Evolutionary conservation across 1,140 invertebrate species (phyloP), one percentile per base, ranked within the genome.

Genomic region (Lepidurus couesii): DNA sequence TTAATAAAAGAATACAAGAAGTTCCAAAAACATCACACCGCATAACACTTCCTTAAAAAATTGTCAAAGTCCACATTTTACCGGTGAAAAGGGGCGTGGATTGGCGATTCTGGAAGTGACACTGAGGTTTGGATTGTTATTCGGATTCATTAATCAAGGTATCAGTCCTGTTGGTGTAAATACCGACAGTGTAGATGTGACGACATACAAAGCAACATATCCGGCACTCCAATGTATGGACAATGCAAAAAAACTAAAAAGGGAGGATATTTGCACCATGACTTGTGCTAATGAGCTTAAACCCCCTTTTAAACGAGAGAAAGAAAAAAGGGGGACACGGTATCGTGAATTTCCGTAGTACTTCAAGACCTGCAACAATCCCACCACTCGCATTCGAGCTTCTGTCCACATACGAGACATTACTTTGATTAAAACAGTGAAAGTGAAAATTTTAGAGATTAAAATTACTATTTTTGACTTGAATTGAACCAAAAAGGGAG

Each of bases 261-360:
- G 53, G 53, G 13, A 65, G 53, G 53, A 65, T 65, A n/a, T 65
- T 65, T 65, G 53, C 21, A 65, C 16, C 53, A 65, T 65, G 53
- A 65, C 53, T 65, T 65, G 53, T 21, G 53, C 16, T 65, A 65
- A 21, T 65, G 53, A 65, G 16, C 53, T 65, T 16, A n/a, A 5
- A 7, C 53, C 53, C 21, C 21, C 53, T 65, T 65, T 65, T 65
- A 65, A 65, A 65, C 53, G 53, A n/a, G 9, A 65, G 6, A 65
- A 10, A 13, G 53, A n/a, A 21, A 65, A 9, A 65, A 13, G 21
- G 13, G 16, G 53, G 53, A 65, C 53, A 65, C 53, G 53, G 53
- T 65, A 65, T 65, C 53, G 21, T 65, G 53, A 65, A 65, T 65
- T 65, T 65, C 53, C 53, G 53, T 65, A 21, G 53, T 65, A 65